Percentiles rank a stretch among this genome's conserved stretches.
Conservation (phyloP, 2,113 vertebrate species). For the western clawed frog (Xenopus tropicalis) region DNA sequence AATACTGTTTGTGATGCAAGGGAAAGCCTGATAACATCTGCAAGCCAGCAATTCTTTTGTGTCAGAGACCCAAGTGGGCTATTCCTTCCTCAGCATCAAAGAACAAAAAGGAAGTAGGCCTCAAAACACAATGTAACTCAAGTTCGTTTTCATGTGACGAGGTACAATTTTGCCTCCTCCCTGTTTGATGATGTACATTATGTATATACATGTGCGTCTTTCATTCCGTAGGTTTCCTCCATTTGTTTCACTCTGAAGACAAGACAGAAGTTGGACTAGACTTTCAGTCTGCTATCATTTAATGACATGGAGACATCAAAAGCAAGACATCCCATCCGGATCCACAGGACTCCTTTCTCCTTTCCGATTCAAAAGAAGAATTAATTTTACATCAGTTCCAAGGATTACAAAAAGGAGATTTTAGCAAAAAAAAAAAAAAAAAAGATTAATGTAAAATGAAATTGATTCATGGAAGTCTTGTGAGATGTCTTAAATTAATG, state of each 20-base stretch:
- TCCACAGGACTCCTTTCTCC: not conserved
- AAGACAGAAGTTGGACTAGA: slow-evolving; percentile 62
- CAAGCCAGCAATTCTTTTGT: slow-evolving; percentile 67
- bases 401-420: too few species aligned
- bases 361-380: not conserved
- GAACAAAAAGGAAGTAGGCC: slow-evolving; percentile 67
- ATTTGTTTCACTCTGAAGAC: slow-evolving; percentile 68
- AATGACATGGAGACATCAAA: slow-evolving; percentile 25
- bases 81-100: slow-evolving; percentile 66
- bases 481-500: not conserved
- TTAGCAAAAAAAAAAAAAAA: not conserved
- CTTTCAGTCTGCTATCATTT: slow-evolving; percentile 30
- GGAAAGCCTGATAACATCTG: slow-evolving; percentile 76
- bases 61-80: slow-evolving; percentile 71
- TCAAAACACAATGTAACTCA: slow-evolving; percentile 73
- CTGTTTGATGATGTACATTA: slow-evolving; percentile 55
- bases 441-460: not conserved
- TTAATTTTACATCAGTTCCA: not conserved
- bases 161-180: slow-evolving; percentile 48
- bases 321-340: not conserved
- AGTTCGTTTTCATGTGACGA: slow-evolving; percentile 66
- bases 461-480: not conserved
- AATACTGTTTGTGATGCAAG: slow-evolving; percentile 65
- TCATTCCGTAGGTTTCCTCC: slow-evolving; percentile 71
- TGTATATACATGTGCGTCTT: slow-evolving; percentile 52